Percentiles rank a stretch among this genome's conserved stretches.
These are phyloP conservation scores for Potorous gilbertii DNA, from an alignment of 2,797 vertebrate genomes.

Conservation along the genomic window DNA sequence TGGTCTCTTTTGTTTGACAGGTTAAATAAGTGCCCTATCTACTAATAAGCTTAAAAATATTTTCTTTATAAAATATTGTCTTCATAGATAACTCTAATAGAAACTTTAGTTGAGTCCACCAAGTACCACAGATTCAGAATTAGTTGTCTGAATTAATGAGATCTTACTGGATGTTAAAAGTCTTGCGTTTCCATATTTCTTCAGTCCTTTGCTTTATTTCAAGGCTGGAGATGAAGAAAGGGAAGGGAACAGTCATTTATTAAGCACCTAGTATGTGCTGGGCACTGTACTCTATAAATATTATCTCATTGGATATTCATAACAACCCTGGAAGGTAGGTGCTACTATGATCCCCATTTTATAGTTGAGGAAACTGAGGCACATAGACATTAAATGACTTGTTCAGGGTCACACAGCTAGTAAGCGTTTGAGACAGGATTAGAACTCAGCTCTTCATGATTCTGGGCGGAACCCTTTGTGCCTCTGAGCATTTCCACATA, in stretches of 20 bases:
- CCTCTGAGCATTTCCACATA: background rate
- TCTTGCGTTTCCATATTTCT: background rate
- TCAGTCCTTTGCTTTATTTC: background rate
- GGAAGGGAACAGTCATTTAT: too few species aligned
- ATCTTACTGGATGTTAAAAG: constrained; percentile 25
- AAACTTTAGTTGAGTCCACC: constrained; percentile 14
- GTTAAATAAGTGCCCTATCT: background rate
- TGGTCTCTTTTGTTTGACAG: constrained; percentile 17
- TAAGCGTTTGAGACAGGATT: background rate
- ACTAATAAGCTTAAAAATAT: background rate
- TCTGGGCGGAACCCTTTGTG: background rate
- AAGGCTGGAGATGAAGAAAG: background rate
- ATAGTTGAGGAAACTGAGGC: background rate
- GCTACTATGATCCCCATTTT: background rate
- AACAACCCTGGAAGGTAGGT: background rate
- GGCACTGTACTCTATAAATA: too few species aligned
- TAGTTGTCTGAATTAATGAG: background rate
- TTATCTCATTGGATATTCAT: too few species aligned
- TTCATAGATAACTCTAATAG: constrained; percentile 25
- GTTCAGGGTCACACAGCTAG: background rate
- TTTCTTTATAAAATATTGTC: constrained; percentile 32
- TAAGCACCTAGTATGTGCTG: too few species aligned
- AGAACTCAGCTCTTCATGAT: background rate
- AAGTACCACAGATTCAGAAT: constrained; percentile 20
- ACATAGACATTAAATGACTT: background rate